Percentiles rank a stretch among this genome's conserved stretches.
Conservation (phyloP, 2,888 invertebrate species). For the Anaspis maculata region DNA sequence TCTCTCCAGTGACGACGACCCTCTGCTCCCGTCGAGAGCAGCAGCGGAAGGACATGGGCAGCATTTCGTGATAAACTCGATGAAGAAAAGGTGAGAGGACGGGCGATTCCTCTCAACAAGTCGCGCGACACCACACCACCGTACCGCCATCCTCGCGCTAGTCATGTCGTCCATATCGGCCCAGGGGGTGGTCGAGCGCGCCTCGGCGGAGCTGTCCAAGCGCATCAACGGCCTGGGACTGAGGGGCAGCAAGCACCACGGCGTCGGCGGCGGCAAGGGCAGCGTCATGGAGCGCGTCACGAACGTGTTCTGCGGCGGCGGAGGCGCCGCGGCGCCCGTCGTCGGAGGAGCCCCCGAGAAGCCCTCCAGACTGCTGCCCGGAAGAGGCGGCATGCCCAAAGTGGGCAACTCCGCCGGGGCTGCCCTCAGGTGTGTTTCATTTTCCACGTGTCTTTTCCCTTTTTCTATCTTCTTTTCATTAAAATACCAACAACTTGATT, state of each 20-base stretch:
- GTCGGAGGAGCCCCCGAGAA: slow-evolving; percentile 46
- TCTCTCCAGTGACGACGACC: slow-evolving; percentile 7
- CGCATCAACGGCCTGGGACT: slow-evolving; percentile 71
- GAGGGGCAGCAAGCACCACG: slow-evolving; percentile 38
- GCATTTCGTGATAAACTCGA: too few species aligned
- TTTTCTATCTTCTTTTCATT: too few species aligned
- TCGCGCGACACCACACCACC: slow-evolving; percentile 8
- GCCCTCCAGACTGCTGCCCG: slow-evolving; percentile 41
- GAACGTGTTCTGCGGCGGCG: slow-evolving; percentile 74
- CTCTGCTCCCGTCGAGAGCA: slow-evolving; percentile 1
- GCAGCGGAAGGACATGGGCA: too few species aligned
- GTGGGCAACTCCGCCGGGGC: slow-evolving; percentile 13
- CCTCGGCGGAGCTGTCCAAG: slow-evolving; percentile 82
- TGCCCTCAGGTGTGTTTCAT: too few species aligned
- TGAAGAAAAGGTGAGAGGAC: too few species aligned
- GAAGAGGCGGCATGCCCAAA: slow-evolving; percentile 13
- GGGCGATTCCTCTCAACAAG: too few species aligned
- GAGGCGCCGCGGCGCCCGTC: slow-evolving; percentile 38
- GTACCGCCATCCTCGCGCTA: slow-evolving; percentile 11
- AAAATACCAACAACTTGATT: too few species aligned
- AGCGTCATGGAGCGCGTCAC: slow-evolving; percentile 84
- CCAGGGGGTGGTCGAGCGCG: slow-evolving; percentile 85
- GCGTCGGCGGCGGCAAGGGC: slow-evolving; percentile 39
- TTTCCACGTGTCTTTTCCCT: too few species aligned
- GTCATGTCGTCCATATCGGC: slow-evolving; percentile 75